Evolutionary conservation across 2,888 invertebrate species (phyloP), one percentile per base, ranked within the genome.

Genomic region (Panzeria rudis): DNA sequence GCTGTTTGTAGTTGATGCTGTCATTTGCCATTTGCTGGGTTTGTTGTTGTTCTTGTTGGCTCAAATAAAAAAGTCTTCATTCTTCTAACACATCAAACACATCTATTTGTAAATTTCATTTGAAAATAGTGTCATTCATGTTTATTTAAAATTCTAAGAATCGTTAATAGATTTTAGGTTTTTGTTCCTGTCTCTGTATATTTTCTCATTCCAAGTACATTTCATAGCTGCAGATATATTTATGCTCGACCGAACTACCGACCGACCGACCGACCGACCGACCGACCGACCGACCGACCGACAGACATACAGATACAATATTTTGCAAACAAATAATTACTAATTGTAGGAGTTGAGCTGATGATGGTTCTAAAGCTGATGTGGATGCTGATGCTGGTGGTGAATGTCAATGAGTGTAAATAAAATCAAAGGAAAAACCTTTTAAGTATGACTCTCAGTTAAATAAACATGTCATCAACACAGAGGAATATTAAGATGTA

Each of bases 111-210:
- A 75, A 85, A 85, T 79, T 85, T 85, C 85, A 82, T 85, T 85
- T 85, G 85, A 85, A 85, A 85, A 85, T 82, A 85, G 82, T 85
- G 85, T 85, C 85, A 85, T 82, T 85, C 85, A 82, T 85, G 85
- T 85, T 85, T 85, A 79, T 82, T 85, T 85, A 75, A 75, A 82
- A 75, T 85, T 85, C 85, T 73, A 79, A 82, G 85, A 85, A 85
- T 82, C 85, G 64, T 79, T 85, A 85, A 85, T 85, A 85, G 85
- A 85, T 85, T 84, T 80, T 72, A 59, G 35, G 44, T 64, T 75
- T 52, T 64, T 56, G 59, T 64, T 25, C 15, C 15, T 25, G 2
- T 35, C 41, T 47, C 23, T 56, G 7, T 66, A 38, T n/a, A 38
- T 80, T 79, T 68, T 82, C 62, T 44, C 54, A 82, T 82, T 62